Conservation (phyloP, 2,888 invertebrate species). For the Hemaris fuciformis region DNA sequence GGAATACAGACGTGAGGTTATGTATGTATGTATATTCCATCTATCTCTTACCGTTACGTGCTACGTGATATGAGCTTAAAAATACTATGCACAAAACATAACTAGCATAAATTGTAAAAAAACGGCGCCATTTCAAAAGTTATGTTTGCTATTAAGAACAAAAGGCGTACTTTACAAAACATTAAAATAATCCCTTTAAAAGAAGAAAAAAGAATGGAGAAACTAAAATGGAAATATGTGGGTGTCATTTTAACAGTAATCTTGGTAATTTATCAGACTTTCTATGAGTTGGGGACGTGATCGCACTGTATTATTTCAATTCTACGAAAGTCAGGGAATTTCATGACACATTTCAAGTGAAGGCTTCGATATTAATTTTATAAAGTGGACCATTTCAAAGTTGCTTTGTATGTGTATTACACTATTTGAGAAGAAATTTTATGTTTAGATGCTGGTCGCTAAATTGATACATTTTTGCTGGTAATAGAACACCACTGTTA, state of each 20-base stretch:
- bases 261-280: conserved; percentile 32
- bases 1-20: no score
- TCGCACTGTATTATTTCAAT: conserved; percentile 23
- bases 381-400: neutral
- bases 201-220: neutral
- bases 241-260: conserved; percentile 26
- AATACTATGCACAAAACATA: neutral
- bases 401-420: neutral
- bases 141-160: neutral
- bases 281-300: conserved; percentile 26
- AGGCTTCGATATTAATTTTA: neutral
- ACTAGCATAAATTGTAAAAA: neutral
- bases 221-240: conserved; percentile 22
- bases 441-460: neutral
- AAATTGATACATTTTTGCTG: no score
- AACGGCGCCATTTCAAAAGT: no score
- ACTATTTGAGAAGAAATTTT: neutral
- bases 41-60: no score
- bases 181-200: conserved; percentile 1
- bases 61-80: neutral
- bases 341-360: neutral
- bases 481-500: no score
- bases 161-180: neutral
- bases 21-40: no score
- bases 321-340: conserved; percentile 4